A percentile compares a stretch with the other conserved stretches of the same genome.
phyloP scores from a whole-genome alignment of 2,113 vertebrate species.

The Crotalus helleri region DNA sequence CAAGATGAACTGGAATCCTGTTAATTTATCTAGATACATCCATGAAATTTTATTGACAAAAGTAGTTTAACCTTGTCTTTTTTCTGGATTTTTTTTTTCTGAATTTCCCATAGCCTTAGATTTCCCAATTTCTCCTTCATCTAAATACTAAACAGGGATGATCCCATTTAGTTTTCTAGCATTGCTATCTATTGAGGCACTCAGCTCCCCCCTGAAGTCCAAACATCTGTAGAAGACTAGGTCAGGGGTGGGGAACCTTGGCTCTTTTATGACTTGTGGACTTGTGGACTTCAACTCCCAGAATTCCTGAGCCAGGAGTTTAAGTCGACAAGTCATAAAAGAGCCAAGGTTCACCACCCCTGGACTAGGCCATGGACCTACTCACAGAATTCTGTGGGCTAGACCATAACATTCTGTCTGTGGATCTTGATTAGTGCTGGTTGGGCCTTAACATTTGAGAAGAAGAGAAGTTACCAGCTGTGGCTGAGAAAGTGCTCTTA shows the following conservation, averaged over 20 bases:
- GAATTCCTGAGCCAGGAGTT: too few species aligned
- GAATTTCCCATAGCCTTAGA: background rate
- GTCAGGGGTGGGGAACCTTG: too few species aligned
- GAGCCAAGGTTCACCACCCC: too few species aligned
- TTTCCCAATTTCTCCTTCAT: background rate
- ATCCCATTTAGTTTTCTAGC: background rate
- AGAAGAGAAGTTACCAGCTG: background rate
- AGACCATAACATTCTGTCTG: background rate
- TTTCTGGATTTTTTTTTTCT: background rate
- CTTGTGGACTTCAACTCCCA: too few species aligned
- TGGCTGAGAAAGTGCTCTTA: background rate
- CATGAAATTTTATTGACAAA: background rate
- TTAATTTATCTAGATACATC: background rate
- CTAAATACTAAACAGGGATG: background rate
- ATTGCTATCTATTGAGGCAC: background rate
- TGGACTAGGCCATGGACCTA: background rate
- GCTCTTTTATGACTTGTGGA: too few species aligned
- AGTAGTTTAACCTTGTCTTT: background rate
- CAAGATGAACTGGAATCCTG: background rate
- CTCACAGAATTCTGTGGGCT: background rate
- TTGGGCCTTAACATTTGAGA: background rate
- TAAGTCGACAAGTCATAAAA: too few species aligned
- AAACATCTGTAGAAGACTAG: background rate
- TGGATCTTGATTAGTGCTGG: background rate
- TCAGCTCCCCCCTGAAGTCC: background rate